Conservation (phyloP, 2,797 vertebrate genomes). For the Gadopsis marmoratus region DNA sequence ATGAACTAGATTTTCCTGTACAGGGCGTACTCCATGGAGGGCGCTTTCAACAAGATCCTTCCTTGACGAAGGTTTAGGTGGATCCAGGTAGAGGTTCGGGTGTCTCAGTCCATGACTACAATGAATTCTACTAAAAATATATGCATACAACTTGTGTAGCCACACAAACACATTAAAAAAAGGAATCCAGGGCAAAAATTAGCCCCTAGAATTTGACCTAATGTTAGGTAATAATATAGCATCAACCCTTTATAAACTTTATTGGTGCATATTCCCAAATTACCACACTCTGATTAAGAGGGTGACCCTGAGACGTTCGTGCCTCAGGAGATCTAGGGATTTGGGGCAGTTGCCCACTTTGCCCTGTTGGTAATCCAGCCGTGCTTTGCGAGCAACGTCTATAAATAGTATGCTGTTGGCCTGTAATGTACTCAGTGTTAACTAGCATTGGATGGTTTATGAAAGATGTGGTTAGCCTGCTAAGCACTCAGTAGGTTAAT, state of each 20-base stretch:
- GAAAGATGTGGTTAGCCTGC: not conserved
- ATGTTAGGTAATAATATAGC: not conserved
- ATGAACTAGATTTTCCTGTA: slow-evolving; percentile 9
- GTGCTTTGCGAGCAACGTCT: slow-evolving; percentile 21
- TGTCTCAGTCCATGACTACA: not conserved
- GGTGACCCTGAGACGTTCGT: not conserved
- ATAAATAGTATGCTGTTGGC: slow-evolving; percentile 43
- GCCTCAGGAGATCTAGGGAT: not conserved
- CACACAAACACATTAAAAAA: not conserved
- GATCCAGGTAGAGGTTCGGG: slow-evolving; percentile 11
- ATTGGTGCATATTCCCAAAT: no score
- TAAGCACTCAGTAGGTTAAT: not conserved
- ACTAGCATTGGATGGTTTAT: not conserved
- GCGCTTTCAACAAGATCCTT: not conserved
- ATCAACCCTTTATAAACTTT: not conserved
- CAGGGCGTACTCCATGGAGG: not conserved
- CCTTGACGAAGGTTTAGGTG: not conserved
- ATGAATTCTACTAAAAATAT: not conserved
- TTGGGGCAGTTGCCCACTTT: not conserved
- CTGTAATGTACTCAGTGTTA: slow-evolving; percentile 11
- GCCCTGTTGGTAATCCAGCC: slow-evolving; percentile 2
- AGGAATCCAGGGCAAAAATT: not conserved
- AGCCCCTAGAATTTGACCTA: not conserved
- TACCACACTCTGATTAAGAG: not conserved
- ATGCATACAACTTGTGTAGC: not conserved